Evolutionary conservation across 2,113 vertebrate genomes (phyloP), one percentile per base, ranked within the genome.

Genomic region (Oreotrochilus melanogaster): DNA sequence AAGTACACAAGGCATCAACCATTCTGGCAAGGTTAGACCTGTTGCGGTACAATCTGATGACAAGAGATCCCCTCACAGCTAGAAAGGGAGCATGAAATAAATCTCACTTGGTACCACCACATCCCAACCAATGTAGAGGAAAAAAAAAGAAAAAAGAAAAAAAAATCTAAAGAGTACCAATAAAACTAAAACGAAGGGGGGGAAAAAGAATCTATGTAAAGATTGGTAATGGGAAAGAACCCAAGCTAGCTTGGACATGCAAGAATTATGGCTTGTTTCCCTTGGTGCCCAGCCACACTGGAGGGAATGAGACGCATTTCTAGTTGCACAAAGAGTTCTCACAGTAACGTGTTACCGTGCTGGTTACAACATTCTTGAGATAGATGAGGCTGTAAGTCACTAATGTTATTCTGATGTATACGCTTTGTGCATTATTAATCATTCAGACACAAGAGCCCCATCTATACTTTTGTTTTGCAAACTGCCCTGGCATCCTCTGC

Each of bases 321-420:
- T 71, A 85, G 58, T 9, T 57, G 72, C 53, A 97, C 73, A 92
- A 96, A 96, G 93, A 94, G 78, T 89, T 97, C 96, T 96, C 82
- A 95, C 95, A 96, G 85, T 37, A 80, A 72, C 0, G 0, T 61
- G 93, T 90, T 86, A 94, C 72, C 86, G 71, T 0, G 0, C 47
- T 74, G 80, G 81, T 58, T 89, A 27, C 6, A 89, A 86, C 66
- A 79, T 94, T 93, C 91, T 95, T 95, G 66, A 88, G 91, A 97
- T 58, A 76, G 84, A 94, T 90, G 70, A 89, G 72, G 84, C 37
- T 87, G 30, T 64, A 91, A 90, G 83, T 81, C 80, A 89, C 71
- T 85, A 51, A 86, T 58, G 54, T 57, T 78, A 88, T n/a, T 73
- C 37, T 64, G 43, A 93, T 65, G 8, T 71, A 96, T 31, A 66